A percentile compares a stretch with the other conserved stretches of the same genome.
Evolutionary conservation across 2,888 invertebrate genomes (phyloP).

Genomic region (Ectobius pallidus): DNA sequence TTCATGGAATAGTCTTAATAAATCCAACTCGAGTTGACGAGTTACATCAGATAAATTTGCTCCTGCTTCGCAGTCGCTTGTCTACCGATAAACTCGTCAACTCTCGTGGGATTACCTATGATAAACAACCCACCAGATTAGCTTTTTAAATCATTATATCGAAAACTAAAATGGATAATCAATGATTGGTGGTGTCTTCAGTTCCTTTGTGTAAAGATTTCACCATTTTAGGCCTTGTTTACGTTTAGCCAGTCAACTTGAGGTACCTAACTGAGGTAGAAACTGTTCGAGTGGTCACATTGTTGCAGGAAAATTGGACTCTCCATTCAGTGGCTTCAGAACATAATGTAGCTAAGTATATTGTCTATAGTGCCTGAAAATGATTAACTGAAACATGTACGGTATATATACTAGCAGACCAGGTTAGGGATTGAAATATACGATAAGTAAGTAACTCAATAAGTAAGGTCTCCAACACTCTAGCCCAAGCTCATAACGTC

Average conservation of each 20-base stretch:
- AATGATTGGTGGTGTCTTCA: background rate
- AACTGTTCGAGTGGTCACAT: slow-evolving; percentile 18
- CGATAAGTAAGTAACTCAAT: too few relatives aligned
- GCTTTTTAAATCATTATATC: background rate
- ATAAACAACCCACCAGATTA: too few relatives aligned
- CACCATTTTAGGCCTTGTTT: background rate
- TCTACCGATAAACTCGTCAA: too few relatives aligned
- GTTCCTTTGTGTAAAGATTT: background rate
- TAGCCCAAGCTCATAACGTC: too few relatives aligned
- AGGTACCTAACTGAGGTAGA: slow-evolving; percentile 1
- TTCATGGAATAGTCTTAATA: too few relatives aligned
- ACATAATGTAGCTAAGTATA: background rate
- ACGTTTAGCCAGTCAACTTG: slow-evolving; percentile 20
- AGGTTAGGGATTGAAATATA: too few relatives aligned
- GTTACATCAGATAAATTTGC: too few relatives aligned
- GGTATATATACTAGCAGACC: background rate
- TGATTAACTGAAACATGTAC: background rate
- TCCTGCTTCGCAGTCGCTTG: too few relatives aligned
- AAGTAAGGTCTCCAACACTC: too few relatives aligned
- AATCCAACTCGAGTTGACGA: too few relatives aligned
- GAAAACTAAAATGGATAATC: background rate
- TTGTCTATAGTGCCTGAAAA: background rate
- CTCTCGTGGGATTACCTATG: too few relatives aligned
- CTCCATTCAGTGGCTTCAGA: background rate
- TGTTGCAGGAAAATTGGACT: slow-evolving; percentile 13